These are phyloP conservation scores for Drosophila tropicalis DNA, from an alignment of 1,140 invertebrate genomes.

Conservation along the genomic window DNA sequence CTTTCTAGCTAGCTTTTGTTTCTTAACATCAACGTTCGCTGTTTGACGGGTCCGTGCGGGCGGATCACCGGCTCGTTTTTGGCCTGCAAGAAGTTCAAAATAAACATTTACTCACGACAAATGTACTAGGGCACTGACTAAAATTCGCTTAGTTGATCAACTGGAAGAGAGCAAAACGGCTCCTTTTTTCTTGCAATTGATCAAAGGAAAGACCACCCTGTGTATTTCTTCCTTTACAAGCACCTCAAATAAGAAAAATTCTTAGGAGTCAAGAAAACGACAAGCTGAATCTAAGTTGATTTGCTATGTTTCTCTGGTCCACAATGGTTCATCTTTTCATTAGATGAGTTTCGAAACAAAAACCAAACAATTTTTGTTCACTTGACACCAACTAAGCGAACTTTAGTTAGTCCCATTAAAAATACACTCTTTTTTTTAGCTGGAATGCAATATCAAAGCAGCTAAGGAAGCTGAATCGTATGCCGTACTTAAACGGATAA, in stretches of 20 bases:
- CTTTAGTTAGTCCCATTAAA: not conserved
- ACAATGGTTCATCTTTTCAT: not conserved
- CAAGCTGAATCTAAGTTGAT: too few relatives aligned
- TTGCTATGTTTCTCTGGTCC: too few relatives aligned
- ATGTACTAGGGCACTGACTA: conserved; percentile 3
- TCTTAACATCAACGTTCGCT: conserved; percentile 12
- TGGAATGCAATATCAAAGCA: not conserved
- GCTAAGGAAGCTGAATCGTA: too few relatives aligned
- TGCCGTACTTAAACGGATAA: not conserved
- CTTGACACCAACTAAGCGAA: not conserved
- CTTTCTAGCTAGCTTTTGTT: not conserved
- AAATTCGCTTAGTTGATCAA: conserved; percentile 2
- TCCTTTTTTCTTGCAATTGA: too few relatives aligned
- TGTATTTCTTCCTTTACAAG: too few relatives aligned
- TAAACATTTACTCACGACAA: not conserved
- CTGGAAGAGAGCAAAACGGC: not conserved
- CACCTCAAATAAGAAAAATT: too few relatives aligned
- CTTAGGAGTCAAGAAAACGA: too few relatives aligned
- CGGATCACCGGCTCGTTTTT: conserved; percentile 30
- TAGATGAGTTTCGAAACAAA: not conserved
- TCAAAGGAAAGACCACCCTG: too few relatives aligned
- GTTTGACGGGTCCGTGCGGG: not conserved
- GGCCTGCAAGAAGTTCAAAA: conserved; percentile 40
- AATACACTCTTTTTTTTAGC: not conserved
- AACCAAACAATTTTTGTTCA: too few relatives aligned